phyloP scores from a whole-genome alignment of 2,797 vertebrate species.

The Heliangelus exortis region DNA sequence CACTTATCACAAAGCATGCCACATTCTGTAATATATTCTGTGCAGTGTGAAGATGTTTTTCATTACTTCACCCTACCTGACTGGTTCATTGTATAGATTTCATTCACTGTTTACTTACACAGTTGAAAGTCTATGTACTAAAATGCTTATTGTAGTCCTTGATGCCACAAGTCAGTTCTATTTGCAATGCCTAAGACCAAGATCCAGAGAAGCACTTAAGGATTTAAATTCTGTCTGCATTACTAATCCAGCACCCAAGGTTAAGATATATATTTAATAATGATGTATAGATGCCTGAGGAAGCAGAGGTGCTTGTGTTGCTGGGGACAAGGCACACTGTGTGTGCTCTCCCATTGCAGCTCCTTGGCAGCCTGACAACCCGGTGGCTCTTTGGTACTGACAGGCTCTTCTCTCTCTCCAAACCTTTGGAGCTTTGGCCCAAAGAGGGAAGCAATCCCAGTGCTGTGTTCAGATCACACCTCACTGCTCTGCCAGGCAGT shows the following conservation, averaged over 20 bases:
- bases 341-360: not conserved
- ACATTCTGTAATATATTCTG: accelerated
- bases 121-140: not conserved
- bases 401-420: not conserved
- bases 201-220: not conserved
- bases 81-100: not conserved
- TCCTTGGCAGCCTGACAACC: not conserved
- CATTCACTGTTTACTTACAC: not conserved
- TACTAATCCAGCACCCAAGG: not conserved
- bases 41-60: not conserved
- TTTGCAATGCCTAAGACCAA: not conserved
- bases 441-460: not conserved
- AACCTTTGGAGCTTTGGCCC: not conserved
- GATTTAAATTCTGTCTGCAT: not conserved
- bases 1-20: not conserved
- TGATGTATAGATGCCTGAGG: not conserved
- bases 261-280: not conserved
- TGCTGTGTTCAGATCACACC: not conserved
- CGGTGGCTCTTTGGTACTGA: not conserved
- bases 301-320: not conserved
- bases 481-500: accelerated
- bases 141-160: not conserved
- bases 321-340: not conserved
- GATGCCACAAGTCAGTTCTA: not conserved
- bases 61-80: not conserved